A percentile compares a stretch with the other conserved stretches of the same genome.
phyloP scores from a whole-genome alignment of 2,888 invertebrate species.

The Caenorhabditis becei region DNA sequence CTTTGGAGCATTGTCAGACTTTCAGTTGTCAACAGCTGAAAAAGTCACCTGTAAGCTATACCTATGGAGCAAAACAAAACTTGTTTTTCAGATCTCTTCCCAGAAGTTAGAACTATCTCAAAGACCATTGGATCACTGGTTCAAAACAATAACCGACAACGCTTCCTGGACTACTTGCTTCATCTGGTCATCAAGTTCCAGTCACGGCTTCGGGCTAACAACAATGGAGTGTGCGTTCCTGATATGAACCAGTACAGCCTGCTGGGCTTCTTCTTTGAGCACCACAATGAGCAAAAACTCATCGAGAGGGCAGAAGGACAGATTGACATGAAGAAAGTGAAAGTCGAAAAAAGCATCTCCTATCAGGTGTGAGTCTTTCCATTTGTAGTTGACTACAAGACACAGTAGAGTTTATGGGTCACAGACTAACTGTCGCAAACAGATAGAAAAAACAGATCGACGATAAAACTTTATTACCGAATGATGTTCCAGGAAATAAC shows the following conservation, averaged over 20 bases:
- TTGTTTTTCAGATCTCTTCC: conserved; percentile 55
- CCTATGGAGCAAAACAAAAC: no score
- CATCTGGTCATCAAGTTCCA: conserved; percentile 33
- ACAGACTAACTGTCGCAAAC: neutral
- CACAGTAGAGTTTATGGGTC: neutral
- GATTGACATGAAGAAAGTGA: conserved; percentile 63
- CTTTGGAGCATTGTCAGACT: conserved; percentile 55
- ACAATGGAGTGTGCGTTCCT: conserved; percentile 2
- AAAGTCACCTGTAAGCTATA: conserved; percentile 62
- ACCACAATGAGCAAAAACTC: conserved; percentile 27
- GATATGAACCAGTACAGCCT: conserved; percentile 38
- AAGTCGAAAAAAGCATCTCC: conserved; percentile 53
- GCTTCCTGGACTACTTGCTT: conserved; percentile 47
- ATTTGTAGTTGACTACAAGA: conserved; percentile 9
- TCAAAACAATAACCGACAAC: conserved; percentile 23
- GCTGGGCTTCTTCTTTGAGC: conserved; percentile 47
- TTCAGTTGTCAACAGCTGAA: conserved; percentile 23
- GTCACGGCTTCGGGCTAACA: neutral
- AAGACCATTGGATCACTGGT: conserved; percentile 16
- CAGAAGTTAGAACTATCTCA: conserved; percentile 33
- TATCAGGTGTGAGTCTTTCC: conserved; percentile 60
- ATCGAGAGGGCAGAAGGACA: conserved; percentile 45
- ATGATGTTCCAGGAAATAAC: conserved; percentile 69
- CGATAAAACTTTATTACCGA: neutral
- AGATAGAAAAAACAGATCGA: neutral